These are phyloP conservation scores for Odontamblyopus lacepedii DNA, from an alignment of 2,797 vertebrate species.

Conservation along the genomic window DNA sequence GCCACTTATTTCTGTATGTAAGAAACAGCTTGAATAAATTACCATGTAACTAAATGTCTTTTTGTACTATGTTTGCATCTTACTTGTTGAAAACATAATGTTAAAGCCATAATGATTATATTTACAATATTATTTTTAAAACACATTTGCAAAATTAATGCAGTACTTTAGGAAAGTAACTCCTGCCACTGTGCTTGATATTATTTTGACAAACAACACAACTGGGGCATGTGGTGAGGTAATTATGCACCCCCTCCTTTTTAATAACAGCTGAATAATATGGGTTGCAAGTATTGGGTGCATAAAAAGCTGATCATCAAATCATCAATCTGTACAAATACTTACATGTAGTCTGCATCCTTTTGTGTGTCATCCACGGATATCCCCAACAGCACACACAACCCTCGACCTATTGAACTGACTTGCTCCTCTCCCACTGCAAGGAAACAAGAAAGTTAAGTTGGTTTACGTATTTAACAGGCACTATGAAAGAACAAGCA, in stretches of 20 bases:
- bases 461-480: neutral
- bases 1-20: neutral
- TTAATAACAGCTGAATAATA: neutral
- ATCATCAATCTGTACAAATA: constrained; percentile 23
- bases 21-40: neutral
- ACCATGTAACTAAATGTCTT: no score
- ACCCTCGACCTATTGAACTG: constrained; percentile 88
- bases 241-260: no score
- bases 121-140: no score
- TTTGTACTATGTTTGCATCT: no score
- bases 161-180: neutral
- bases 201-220: neutral
- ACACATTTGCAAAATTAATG: no score
- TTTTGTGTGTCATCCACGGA: constrained; percentile 91
- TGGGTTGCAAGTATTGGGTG: neutral
- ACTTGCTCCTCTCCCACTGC: constrained; percentile 90
- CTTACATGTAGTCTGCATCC: constrained; percentile 96
- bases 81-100: no score
- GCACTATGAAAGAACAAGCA: neutral
- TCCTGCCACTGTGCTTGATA: neutral
- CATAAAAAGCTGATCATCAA: neutral
- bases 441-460: constrained; percentile 25
- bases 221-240: neutral
- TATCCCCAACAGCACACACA: constrained; percentile 93
- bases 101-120: no score